Conservation (phyloP, 2,113 vertebrate genomes). For the Scalopus aquaticus region DNA sequence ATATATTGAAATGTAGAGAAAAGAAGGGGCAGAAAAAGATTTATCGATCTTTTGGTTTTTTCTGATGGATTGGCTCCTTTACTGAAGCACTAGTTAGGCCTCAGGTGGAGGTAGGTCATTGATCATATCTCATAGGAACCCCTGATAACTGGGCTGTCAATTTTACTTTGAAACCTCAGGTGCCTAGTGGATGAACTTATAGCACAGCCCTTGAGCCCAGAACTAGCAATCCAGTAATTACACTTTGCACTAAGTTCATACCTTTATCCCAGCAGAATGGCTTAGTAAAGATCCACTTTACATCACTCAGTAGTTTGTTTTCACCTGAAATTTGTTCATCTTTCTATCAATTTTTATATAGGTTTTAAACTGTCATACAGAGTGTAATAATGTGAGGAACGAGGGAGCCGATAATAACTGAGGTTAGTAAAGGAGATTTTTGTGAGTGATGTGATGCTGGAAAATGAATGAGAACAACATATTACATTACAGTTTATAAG, state of each 20-base stretch:
- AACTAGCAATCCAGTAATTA: not conserved
- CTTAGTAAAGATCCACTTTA: not conserved
- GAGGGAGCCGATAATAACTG: not conserved
- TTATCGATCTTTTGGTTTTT: not conserved
- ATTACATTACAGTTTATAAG: not conserved
- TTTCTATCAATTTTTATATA: not conserved
- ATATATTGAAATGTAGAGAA: not conserved
- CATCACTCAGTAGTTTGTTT: not conserved
- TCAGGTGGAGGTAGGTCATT: not conserved
- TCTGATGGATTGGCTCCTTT: not conserved
- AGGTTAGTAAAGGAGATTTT: not conserved
- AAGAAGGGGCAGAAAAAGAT: not conserved
- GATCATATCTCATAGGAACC: not conserved
- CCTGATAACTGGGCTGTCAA: not conserved
- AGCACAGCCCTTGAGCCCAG: not conserved
- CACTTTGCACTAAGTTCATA: conserved; percentile 1
- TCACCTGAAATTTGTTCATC: not conserved
- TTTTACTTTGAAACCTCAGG: not conserved
- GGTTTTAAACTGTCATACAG: not conserved
- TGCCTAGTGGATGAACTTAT: not conserved
- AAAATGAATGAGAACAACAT: not conserved
- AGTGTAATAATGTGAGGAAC: not conserved
- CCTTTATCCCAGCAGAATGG: conserved; percentile 1
- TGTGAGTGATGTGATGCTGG: not conserved
- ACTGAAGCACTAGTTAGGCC: not conserved